Percentiles rank a stretch among this genome's conserved stretches.
phyloP scores from a whole-genome alignment of 2,888 invertebrate species.

The Perdita meconis region DNA sequence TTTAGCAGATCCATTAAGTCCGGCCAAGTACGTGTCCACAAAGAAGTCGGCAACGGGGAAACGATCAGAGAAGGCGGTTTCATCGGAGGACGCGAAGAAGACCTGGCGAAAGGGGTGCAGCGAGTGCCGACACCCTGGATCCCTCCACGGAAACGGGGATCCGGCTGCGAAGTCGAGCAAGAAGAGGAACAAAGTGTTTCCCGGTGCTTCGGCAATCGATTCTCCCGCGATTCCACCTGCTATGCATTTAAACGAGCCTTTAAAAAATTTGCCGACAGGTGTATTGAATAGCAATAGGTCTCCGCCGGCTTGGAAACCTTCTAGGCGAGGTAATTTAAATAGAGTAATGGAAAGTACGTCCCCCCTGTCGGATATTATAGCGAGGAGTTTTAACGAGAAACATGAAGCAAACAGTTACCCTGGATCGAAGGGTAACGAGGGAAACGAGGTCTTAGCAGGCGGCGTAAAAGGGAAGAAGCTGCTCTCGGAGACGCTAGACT shows the following conservation, averaged over 20 bases:
- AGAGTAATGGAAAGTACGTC: conserved; percentile 34
- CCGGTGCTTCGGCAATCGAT: conserved; percentile 30
- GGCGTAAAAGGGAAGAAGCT: neutral
- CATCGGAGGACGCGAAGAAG: neutral
- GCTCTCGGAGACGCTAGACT: neutral
- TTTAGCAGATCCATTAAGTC: neutral
- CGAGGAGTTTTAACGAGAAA: conserved; percentile 32
- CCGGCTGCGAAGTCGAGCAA: neutral
- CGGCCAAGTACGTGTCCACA: neutral
- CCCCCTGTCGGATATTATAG: conserved; percentile 17
- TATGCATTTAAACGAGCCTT: conserved; percentile 56
- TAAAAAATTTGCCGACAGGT: conserved; percentile 49
- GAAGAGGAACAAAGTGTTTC: conserved; percentile 38
- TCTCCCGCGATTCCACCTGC: conserved; percentile 28
- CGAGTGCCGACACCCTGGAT: neutral
- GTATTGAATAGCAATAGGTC: conserved; percentile 29
- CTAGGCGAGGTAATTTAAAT: conserved; percentile 35
- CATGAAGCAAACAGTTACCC: neutral
- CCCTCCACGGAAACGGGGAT: neutral
- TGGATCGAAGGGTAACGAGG: conserved; percentile 18
- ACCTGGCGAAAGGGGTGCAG: neutral
- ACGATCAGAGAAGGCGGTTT: neutral
- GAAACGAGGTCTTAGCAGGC: neutral
- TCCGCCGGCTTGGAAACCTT: neutral
- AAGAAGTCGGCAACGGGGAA: neutral